Percentiles rank a stretch among this genome's conserved stretches.
Evolutionary conservation across 2,888 invertebrate genomes (phyloP).

Genomic region (Dichetophora obliterata): DNA sequence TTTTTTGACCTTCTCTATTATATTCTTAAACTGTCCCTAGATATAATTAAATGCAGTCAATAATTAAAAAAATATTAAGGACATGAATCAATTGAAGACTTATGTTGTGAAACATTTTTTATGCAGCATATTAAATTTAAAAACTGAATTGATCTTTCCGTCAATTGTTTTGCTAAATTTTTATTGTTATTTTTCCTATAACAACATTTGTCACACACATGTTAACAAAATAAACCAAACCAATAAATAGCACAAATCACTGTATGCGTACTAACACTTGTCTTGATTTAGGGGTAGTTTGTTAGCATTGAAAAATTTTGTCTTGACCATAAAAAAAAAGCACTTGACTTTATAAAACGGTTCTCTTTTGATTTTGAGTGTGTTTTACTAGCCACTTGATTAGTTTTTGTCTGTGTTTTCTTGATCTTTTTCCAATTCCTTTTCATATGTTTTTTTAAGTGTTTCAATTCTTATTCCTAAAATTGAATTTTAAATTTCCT

Average conservation of each 20-base stretch:
- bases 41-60: too few relatives aligned
- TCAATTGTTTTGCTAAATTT: not conserved
- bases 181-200: not conserved
- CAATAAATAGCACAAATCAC: not conserved
- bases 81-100: too few relatives aligned
- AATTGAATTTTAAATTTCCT: constrained; percentile 7
- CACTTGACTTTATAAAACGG: not conserved
- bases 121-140: constrained; percentile 4
- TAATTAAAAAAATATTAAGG: too few relatives aligned
- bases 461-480: not conserved
- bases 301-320: constrained; percentile 18
- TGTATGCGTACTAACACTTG: not conserved
- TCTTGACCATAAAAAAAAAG: not conserved
- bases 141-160: constrained; percentile 16
- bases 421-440: not conserved
- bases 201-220: constrained; percentile 35
- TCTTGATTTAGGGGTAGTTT: not conserved
- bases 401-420: not conserved
- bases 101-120: not conserved
- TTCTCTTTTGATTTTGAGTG: not conserved
- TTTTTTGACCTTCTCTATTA: too few relatives aligned
- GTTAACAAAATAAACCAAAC: constrained; percentile 9
- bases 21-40: too few relatives aligned
- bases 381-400: constrained; percentile 30
- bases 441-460: not conserved